These are phyloP conservation scores for Entomobrya proxima DNA, from an alignment of 2,888 invertebrate species.

Conservation along the genomic window DNA sequence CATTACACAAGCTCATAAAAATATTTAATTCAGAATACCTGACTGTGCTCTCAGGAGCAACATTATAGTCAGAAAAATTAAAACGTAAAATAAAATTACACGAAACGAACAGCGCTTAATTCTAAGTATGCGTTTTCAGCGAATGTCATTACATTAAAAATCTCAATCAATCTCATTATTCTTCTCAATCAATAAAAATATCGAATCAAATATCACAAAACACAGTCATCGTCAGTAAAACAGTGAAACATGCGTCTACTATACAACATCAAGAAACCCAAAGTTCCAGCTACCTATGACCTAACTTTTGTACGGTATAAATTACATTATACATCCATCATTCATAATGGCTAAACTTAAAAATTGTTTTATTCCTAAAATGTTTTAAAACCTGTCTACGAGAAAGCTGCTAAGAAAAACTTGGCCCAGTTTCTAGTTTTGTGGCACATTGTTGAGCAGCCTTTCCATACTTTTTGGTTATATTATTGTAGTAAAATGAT, in stretches of 20 bases:
- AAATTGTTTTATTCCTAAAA: neutral
- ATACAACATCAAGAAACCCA: neutral
- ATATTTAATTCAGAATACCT: no score
- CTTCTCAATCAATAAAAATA: slow-evolving; percentile 30
- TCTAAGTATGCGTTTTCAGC: slow-evolving; percentile 1
- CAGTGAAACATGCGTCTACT: neutral
- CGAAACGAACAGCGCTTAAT: no score
- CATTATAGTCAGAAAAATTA: no score
- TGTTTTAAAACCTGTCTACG: neutral
- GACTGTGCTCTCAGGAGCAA: no score
- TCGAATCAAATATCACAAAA: slow-evolving; percentile 30
- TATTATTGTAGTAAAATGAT: neutral
- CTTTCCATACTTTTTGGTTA: neutral
- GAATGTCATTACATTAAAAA: slow-evolving; percentile 13
- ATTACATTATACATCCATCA: neutral
- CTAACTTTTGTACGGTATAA: slow-evolving; percentile 27
- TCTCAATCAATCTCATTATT: slow-evolving; percentile 38
- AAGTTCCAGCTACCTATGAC: slow-evolving; percentile 16
- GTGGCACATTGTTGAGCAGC: slow-evolving; percentile 36
- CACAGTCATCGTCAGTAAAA: slow-evolving; percentile 12
- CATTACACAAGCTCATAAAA: no score
- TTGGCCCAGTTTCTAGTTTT: slow-evolving; percentile 7
- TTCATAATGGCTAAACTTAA: neutral
- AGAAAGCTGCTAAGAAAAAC: neutral
- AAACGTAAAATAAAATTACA: neutral